Evolutionary conservation across 2,797 vertebrate genomes (phyloP), one percentile per base, ranked within the genome.

Genomic region (Mormyrus proboscirostris): DNA sequence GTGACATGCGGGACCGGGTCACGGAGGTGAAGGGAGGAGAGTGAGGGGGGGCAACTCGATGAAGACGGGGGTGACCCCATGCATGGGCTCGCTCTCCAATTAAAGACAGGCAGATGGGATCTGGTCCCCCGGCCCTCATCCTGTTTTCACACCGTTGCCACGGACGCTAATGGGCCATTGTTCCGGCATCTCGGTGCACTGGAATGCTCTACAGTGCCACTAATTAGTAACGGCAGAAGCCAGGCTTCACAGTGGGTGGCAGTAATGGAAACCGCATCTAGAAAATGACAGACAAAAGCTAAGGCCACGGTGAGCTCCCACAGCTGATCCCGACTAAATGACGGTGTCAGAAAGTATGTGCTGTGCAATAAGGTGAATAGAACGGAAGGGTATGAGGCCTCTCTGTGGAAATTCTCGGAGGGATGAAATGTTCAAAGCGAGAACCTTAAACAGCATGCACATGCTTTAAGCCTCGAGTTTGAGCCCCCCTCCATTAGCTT

Each of bases 71-170:
- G 47, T 33, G 83, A 86, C 83, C 50, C 49, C 49, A 47, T 29
- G 86, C 38, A 25, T 41, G 38, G 19, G 38, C n/a, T 55, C 57
- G 1, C 86, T 88, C 86, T 88, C 57, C 86, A 88, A 88, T 88
- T 88, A 88, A 41, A 65, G 57, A 3, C 87, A 44, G 22, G 59
- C 87, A 88, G 87, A 69, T 65, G 38, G 87, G 57, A 6, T 55
- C 19, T 44, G n/a, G 22, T 59, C 59, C 38, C 12, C 22, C 6
- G 9, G n/a, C 14, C 16, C 59, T 29, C 19, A 4, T 25, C 86
- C 33, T 59, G 16, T n/a, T 47, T 82, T 82, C 76, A 44, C 76
- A 22, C 38, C 7, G 76, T 82, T 82, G 41, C 76, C 41, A 47
- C 41, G 6, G 76, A 82, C 76, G 41, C 76, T 82, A 44, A 82